A percentile compares a stretch with the other conserved stretches of the same genome.
Evolutionary conservation across 2,888 invertebrate genomes (phyloP).

Genomic region (Thyatira batis): DNA sequence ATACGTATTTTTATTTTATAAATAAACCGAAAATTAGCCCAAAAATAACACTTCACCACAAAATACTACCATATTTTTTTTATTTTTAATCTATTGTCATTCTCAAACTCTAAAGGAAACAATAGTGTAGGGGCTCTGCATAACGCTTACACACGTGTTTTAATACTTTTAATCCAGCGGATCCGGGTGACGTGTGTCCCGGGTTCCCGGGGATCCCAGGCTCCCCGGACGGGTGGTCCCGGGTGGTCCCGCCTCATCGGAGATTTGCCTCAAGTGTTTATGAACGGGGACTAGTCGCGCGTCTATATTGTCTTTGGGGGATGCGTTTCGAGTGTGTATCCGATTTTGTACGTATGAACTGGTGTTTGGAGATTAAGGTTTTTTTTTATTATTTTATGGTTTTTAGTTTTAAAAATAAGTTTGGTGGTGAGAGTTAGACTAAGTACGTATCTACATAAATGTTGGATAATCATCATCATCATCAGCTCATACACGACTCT

Average conservation of each 20-base stretch:
- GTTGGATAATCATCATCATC: no score
- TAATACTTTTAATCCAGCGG: slow-evolving; percentile 11
- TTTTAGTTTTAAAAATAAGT: no score
- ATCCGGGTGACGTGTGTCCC: slow-evolving; percentile 11
- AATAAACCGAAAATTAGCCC: no score
- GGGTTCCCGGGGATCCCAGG: neutral
- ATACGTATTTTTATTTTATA: no score
- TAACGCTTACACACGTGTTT: slow-evolving; percentile 13
- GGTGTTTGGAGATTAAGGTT: no score
- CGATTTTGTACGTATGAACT: no score
- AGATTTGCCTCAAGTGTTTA: neutral
- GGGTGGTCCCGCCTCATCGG: neutral
- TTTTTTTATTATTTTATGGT: no score
- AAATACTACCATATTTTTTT: no score
- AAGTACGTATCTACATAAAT: no score
- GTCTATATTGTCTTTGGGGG: neutral
- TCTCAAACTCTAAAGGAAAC: neutral
- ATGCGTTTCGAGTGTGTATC: neutral
- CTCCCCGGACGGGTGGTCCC: neutral
- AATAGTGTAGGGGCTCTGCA: neutral
- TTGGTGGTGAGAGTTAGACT: no score
- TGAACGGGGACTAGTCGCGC: neutral
- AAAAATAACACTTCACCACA: no score
- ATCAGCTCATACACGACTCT: no score
- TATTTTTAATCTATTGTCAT: neutral